phyloP scores from a whole-genome alignment of 2,797 vertebrate genomes.

The Danionella dracula region DNA sequence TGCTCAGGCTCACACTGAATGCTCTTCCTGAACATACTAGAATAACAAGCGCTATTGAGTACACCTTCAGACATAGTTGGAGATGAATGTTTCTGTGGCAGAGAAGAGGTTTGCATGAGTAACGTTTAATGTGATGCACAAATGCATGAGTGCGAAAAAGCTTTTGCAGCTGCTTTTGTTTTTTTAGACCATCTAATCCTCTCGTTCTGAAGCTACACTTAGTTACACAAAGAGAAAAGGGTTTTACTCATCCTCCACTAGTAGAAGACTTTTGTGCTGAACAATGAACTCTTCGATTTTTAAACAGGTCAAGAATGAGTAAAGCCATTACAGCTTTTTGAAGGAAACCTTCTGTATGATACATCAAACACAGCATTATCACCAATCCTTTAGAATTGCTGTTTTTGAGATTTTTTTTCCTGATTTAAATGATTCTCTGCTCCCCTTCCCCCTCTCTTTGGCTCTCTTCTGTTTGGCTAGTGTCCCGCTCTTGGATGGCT shows the following conservation, averaged over 20 bases:
- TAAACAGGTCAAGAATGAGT: too few relatives aligned
- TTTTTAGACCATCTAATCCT: too few relatives aligned
- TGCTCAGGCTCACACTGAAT: conserved; percentile 31
- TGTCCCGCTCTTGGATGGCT: conserved; percentile 77
- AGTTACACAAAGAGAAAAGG: too few relatives aligned
- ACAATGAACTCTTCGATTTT: too few relatives aligned
- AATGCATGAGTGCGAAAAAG: background rate
- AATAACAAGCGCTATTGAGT: background rate
- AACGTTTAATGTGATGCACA: background rate
- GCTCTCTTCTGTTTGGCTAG: conserved; percentile 62
- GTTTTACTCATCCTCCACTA: too few relatives aligned
- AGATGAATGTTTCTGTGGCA: background rate
- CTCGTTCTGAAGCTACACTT: too few relatives aligned
- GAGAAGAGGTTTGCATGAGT: conserved; percentile 10
- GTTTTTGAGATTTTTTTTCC: conserved; percentile 49
- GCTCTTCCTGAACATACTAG: conserved; percentile 2
- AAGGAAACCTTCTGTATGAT: too few relatives aligned
- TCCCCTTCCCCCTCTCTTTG: conserved; percentile 43
- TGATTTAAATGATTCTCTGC: conserved; percentile 35
- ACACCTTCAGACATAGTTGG: background rate
- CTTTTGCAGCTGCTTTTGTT: background rate
- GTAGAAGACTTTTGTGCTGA: too few relatives aligned
- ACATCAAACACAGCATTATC: too few relatives aligned
- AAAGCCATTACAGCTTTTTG: too few relatives aligned
- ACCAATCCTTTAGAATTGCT: conserved; percentile 28